Evolutionary conservation across 2,797 vertebrate species (phyloP).

Genomic region (Rhabdophis nuchalis): DNA sequence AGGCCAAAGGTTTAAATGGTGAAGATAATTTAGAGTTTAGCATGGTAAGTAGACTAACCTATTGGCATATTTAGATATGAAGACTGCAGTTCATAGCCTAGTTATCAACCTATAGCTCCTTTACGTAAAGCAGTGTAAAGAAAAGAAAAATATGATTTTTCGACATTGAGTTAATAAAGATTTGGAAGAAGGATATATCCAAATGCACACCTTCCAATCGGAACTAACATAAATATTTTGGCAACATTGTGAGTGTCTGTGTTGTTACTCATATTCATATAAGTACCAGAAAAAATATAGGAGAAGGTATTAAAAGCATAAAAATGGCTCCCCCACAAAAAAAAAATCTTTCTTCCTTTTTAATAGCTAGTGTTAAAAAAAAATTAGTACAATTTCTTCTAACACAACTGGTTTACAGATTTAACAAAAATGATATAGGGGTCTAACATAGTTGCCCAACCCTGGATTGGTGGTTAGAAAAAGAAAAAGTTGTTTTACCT

Average conservation of each 20-base stretch:
- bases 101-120: slow-evolving; percentile 2
- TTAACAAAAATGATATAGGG: neutral
- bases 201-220: neutral
- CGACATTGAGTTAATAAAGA: neutral
- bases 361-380: neutral
- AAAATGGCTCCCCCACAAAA: slow-evolving; percentile 11
- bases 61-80: slow-evolving; percentile 48
- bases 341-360: neutral
- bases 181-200: neutral
- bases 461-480: fast-evolving
- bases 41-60: slow-evolving; percentile 37
- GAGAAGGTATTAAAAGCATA: slow-evolving; percentile 15
- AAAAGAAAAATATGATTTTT: neutral
- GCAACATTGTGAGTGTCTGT: neutral
- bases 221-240: slow-evolving; percentile 2
- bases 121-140: neutral
- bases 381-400: slow-evolving; percentile 28
- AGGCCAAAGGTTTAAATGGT: slow-evolving; percentile 32
- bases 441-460: fast-evolving
- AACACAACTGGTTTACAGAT: slow-evolving; percentile 2
- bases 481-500: neutral
- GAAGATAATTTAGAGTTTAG: slow-evolving; percentile 51
- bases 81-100: slow-evolving; percentile 18
- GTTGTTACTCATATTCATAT: neutral
- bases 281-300: slow-evolving; percentile 29